These are phyloP conservation scores for Psephotus haematonotus DNA, from an alignment of 2,113 vertebrate species.

Conservation along the genomic window DNA sequence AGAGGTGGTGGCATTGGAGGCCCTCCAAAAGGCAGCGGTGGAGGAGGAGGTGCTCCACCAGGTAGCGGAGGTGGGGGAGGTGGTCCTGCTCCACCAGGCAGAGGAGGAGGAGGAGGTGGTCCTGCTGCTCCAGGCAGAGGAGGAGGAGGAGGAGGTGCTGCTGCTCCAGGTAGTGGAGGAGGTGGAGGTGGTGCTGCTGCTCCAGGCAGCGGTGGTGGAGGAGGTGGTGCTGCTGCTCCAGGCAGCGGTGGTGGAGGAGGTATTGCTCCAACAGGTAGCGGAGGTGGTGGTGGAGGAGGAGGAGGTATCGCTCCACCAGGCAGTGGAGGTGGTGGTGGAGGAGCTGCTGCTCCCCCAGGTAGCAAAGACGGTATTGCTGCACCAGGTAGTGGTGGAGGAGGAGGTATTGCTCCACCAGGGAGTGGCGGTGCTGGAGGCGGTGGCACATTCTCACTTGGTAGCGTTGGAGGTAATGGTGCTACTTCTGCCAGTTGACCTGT, in stretches of 20 bases:
- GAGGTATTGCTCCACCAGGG: neutral
- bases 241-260: constrained; percentile 75
- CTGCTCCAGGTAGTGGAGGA: constrained; percentile 66
- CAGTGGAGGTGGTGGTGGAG: rapidly evolving
- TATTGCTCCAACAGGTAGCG: rapidly evolving
- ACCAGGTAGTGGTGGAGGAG: neutral
- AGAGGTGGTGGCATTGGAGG: constrained; percentile 61
- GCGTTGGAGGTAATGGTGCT: constrained; percentile 35
- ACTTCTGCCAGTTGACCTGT: constrained; percentile 38
- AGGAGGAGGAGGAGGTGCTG: constrained; percentile 74
- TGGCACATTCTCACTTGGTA: neutral
- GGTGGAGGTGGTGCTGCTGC: constrained; percentile 71
- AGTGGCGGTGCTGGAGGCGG: neutral
- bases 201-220: constrained; percentile 71
- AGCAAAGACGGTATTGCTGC: rapidly evolving
- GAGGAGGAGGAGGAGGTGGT: constrained; percentile 72
- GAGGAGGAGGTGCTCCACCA: constrained; percentile 75
- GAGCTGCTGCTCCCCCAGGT: rapidly evolving
- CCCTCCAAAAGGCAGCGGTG: constrained; percentile 62
- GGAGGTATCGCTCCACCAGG: neutral
- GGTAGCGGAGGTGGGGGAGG: constrained; percentile 78
- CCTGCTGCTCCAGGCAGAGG: constrained; percentile 70
- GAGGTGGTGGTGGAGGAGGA: neutral
- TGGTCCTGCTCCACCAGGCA: constrained; percentile 58
- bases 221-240: constrained; percentile 61